Conservation (phyloP, 2,888 invertebrate genomes). For the Cancer borealis region DNA sequence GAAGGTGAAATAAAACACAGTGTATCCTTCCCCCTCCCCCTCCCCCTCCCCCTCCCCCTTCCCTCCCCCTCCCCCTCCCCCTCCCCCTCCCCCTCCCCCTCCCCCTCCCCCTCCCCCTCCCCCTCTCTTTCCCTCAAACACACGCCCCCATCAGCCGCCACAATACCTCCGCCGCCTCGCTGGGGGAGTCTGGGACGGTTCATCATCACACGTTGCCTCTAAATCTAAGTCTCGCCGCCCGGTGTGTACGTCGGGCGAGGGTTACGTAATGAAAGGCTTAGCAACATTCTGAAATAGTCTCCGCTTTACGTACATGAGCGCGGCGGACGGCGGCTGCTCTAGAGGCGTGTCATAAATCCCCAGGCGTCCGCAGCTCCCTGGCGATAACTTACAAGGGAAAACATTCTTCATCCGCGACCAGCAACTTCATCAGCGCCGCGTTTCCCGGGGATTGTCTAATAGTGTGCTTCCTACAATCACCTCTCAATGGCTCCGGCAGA, state of each 20-base stretch:
- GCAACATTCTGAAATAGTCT: slow-evolving; percentile 5
- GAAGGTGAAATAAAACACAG: background rate
- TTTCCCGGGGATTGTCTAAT: background rate
- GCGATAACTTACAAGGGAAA: slow-evolving; percentile 34
- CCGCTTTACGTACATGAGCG: slow-evolving; percentile 31
- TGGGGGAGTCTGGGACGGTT: background rate
- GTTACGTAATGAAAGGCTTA: slow-evolving; percentile 41
- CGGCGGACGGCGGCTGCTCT: background rate
- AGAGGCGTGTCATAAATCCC: slow-evolving; percentile 28
- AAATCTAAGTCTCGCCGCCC: slow-evolving; percentile 38
- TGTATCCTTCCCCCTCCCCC: background rate
- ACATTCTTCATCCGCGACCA: slow-evolving; percentile 34
- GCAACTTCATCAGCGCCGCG: slow-evolving; percentile 35
- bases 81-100: slow-evolving; percentile 36
- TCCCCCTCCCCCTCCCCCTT: background rate
- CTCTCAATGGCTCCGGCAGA: background rate
- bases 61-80: background rate
- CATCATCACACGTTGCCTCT: background rate
- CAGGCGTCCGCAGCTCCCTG: background rate
- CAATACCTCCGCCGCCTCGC: background rate
- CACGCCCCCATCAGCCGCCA: background rate
- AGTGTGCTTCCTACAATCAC: background rate
- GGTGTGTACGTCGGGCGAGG: background rate
- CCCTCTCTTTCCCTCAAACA: background rate
- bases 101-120: background rate